Percentiles rank a stretch among this genome's conserved stretches.
phyloP scores from a whole-genome alignment of 1,140 invertebrate species.

The Meloidogyne exigua region DNA sequence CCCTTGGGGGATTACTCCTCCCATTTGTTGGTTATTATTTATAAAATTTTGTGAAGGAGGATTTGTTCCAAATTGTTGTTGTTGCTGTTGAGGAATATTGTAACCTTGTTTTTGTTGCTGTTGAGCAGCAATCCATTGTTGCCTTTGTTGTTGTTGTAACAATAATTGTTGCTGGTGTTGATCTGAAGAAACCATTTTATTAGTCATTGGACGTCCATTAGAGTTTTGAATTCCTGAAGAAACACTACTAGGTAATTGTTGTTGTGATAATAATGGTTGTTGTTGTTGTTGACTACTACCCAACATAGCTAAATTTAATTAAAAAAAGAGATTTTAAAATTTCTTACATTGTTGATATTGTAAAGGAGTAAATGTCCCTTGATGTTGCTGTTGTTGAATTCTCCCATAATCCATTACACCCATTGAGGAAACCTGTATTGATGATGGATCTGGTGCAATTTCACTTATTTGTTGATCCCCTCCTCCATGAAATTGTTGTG shows the following conservation, averaged over 20 bases:
- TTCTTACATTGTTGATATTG: constrained; percentile 20
- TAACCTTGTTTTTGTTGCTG: constrained; percentile 5
- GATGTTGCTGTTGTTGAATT: neutral
- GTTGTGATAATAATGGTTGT: neutral
- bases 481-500: neutral
- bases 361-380: neutral
- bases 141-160: constrained; percentile 24
- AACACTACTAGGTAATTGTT: neutral
- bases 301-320: constrained; percentile 18
- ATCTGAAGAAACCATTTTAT: neutral
- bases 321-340: neutral
- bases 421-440: neutral
- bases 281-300: too few relatives aligned
- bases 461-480: neutral
- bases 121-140: constrained; percentile 5
- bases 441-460: neutral
- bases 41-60: neutral
- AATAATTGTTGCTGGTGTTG: neutral
- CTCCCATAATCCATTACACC: neutral
- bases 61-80: constrained; percentile 3
- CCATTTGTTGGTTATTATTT: constrained; percentile 26
- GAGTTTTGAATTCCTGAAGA: neutral
- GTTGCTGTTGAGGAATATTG: neutral
- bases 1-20: neutral
- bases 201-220: neutral